These are phyloP conservation scores for Lordiphosa fenestrarum DNA, from an alignment of 2,888 invertebrate genomes.

Conservation along the genomic window DNA sequence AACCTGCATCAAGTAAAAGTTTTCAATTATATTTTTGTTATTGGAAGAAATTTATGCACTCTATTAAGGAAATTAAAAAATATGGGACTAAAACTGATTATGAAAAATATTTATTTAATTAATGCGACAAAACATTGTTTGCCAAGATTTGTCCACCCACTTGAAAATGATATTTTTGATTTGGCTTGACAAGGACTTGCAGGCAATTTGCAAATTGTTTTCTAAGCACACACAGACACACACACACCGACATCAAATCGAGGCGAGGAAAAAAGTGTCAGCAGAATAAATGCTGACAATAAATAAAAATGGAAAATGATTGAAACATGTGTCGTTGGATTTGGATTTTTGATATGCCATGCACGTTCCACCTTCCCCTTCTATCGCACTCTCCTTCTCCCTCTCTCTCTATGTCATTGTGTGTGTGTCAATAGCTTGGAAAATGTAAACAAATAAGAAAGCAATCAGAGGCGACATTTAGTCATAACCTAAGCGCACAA, in stretches of 20 bases:
- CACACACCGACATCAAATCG: conserved; percentile 1
- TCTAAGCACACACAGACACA: conserved; percentile 54
- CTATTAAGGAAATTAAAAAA: conserved; percentile 62
- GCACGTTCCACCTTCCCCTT: conserved; percentile 44
- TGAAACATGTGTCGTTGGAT: conserved; percentile 68
- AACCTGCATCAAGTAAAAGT: conserved; percentile 11
- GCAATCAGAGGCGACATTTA: conserved; percentile 68
- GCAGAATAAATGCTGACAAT: conserved; percentile 49
- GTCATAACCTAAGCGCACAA: conserved; percentile 46
- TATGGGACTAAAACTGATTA: conserved; percentile 50
- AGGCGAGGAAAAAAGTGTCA: conserved; percentile 35
- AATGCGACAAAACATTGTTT: conserved; percentile 58
- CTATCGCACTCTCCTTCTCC: neutral
- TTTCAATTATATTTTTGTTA: conserved; percentile 15
- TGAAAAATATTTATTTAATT: conserved; percentile 55
- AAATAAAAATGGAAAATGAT: conserved; percentile 69
- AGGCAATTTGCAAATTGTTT: conserved; percentile 71
- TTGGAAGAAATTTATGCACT: conserved; percentile 62
- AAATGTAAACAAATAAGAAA: conserved; percentile 71
- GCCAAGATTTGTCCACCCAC: conserved; percentile 19
- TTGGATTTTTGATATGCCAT: conserved; percentile 58
- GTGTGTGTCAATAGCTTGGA: conserved; percentile 54
- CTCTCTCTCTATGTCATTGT: neutral
- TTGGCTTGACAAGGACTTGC: conserved; percentile 38
- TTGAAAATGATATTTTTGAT: conserved; percentile 17